Percentiles rank a stretch among this genome's conserved stretches.
Evolutionary conservation across 2,797 vertebrate species (phyloP).

Genomic region (Luscinia luscinia): DNA sequence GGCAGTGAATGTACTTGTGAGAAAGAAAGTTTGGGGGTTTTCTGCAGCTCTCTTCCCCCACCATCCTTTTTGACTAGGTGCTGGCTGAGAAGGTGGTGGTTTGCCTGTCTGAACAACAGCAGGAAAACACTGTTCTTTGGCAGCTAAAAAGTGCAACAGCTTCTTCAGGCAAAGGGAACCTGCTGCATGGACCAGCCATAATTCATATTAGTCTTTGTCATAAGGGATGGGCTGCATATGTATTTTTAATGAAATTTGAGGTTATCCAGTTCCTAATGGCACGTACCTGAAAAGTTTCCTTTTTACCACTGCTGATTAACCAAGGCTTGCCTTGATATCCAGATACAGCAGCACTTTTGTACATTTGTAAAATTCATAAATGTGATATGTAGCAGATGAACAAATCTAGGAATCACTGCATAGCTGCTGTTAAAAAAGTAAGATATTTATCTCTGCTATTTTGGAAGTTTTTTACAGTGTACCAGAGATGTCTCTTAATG

Average conservation of each 20-base stretch:
- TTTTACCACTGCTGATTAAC: background rate
- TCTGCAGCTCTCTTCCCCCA: background rate
- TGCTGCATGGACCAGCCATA: background rate
- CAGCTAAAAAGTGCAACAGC: background rate
- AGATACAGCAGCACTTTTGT: background rate
- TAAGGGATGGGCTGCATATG: background rate
- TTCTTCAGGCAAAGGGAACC: background rate
- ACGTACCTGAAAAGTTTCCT: background rate
- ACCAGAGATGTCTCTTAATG: background rate
- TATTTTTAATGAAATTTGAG: conserved; percentile 14
- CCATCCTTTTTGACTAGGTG: background rate
- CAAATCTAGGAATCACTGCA: background rate
- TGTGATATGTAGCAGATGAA: background rate
- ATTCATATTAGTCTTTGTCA: background rate
- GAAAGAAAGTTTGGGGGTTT: background rate
- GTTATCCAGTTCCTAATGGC: background rate
- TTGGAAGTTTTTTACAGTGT: background rate
- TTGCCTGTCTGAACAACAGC: background rate
- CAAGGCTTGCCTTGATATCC: background rate
- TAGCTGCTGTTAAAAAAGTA: background rate
- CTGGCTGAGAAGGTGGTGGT: background rate
- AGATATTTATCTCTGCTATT: background rate
- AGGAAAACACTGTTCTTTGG: background rate
- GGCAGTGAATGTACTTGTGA: background rate
- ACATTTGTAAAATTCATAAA: background rate